These are phyloP conservation scores for Drosophila tristis DNA, from an alignment of 1,140 invertebrate species.

Conservation along the genomic window DNA sequence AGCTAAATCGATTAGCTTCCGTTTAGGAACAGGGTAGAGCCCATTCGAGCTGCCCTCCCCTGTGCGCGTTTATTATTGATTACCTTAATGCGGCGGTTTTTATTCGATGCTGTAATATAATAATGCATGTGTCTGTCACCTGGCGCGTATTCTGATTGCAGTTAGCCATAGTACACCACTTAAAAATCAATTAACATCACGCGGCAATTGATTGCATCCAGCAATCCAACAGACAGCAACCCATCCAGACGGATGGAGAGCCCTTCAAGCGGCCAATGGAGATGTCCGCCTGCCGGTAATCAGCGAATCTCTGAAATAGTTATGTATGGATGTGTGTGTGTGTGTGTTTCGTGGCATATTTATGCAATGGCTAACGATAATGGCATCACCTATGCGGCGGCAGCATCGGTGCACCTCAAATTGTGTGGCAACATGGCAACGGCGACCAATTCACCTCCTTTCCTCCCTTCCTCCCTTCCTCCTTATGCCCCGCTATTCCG, in stretches of 20 bases:
- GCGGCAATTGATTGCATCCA: conserved; percentile 48
- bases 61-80: conserved; percentile 49
- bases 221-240: too few species aligned
- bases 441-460: background rate
- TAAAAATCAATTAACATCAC: conserved; percentile 74
- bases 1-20: background rate
- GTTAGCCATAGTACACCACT: conserved; percentile 44
- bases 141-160: conserved; percentile 46
- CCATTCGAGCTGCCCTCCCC: background rate
- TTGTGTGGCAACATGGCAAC: conserved; percentile 43
- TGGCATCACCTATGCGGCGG: conserved; percentile 16
- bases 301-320: too few species aligned
- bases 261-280: conserved; percentile 1
- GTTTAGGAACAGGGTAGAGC: conserved; percentile 11
- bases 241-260: conserved; percentile 15
- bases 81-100: conserved; percentile 55
- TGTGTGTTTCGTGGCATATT: conserved; percentile 10
- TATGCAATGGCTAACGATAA: conserved; percentile 25
- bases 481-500: background rate
- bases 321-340: too few species aligned
- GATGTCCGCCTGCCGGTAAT: too few species aligned
- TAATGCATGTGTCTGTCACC: conserved; percentile 39
- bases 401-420: conserved; percentile 43
- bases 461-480: background rate
- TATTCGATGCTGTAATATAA: conserved; percentile 12